Evolutionary conservation across 2,888 invertebrate species (phyloP), one percentile per base, ranked within the genome.

Genomic region (Camptogramma bilineatum): DNA sequence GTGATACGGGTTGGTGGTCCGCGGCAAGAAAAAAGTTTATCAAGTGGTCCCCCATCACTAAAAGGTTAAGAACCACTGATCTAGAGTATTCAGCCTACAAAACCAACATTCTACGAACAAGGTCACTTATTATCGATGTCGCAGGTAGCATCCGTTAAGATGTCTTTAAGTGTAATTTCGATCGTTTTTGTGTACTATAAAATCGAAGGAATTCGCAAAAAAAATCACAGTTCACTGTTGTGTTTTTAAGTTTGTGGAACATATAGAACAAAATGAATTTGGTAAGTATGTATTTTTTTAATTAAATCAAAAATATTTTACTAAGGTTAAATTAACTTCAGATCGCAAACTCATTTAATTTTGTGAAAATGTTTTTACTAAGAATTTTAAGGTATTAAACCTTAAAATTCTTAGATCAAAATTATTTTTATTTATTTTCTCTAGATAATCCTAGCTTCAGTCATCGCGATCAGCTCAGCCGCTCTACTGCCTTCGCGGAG

Each of bases 401-500:
- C n/a, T n/a, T n/a, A n/a, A n/a, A n/a, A n/a, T n/a, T n/a, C n/a
- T n/a, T n/a, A n/a, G n/a, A n/a, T n/a, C n/a, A n/a, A n/a, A n/a
- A n/a, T n/a, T n/a, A n/a, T n/a, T n/a, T n/a, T n/a, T n/a, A n/a
- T 16, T 17, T 16, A 9, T 17, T 56, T 57, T 59, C 51, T 82
- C 4, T 74, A 90, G 90, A 58, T 87, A 44, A 74, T 82, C 47
- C 64, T 84, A 46, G 66, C 76, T 4, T 71, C 81, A 21, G 16
- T 85, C 31, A 62, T 90, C 18, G 79, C 83, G 4, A 21, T 83
- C 10, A 69, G 82, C 34, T 73, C 82, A 52, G 87, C 86, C 60
- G 88, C 84, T 0, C 83, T 81, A 55, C 74, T 88, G 0, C 88
- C 89, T 1, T 84, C 88, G 0, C 80, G 79, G 9, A 81, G 59